phyloP scores from a whole-genome alignment of 2,888 invertebrate species.

The Liodrosophila aerea region DNA sequence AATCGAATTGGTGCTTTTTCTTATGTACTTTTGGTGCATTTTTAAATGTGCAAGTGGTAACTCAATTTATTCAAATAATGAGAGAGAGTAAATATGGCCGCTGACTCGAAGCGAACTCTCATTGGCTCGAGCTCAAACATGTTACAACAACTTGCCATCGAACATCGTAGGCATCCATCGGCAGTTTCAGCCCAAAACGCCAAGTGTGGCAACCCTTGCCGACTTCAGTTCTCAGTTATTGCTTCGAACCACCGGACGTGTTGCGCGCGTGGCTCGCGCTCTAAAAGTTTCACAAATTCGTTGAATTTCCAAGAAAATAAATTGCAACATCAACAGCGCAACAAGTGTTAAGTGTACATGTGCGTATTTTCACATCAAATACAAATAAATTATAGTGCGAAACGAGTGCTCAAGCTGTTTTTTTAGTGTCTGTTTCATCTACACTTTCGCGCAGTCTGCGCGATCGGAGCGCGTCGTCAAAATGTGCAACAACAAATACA shows the following conservation, averaged over 20 bases:
- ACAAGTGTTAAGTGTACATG: slow-evolving; percentile 47
- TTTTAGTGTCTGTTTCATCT: slow-evolving; percentile 13
- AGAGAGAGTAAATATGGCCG: no score
- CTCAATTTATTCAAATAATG: no score
- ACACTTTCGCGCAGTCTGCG: slow-evolving; percentile 17
- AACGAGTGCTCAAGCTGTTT: slow-evolving; percentile 22
- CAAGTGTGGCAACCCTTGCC: no score
- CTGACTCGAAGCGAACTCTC: no score
- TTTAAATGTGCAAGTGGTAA: no score
- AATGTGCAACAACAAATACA: slow-evolving; percentile 41
- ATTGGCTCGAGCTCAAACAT: no score
- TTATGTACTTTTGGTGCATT: no score
- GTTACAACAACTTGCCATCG: no score
- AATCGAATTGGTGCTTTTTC: no score
- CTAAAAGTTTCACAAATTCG: slow-evolving; percentile 48
- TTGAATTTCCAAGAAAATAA: slow-evolving; percentile 44
- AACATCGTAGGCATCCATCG: no score
- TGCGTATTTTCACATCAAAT: slow-evolving; percentile 26
- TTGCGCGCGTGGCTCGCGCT: slow-evolving; percentile 49
- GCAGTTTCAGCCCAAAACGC: no score
- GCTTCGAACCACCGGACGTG: slow-evolving; percentile 50
- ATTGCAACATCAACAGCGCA: slow-evolving; percentile 54
- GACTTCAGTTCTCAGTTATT: no score
- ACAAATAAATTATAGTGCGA: slow-evolving; percentile 19
- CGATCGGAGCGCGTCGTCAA: slow-evolving; percentile 35